A percentile compares a stretch with the other conserved stretches of the same genome.
Conservation (phyloP, 2,113 vertebrate species). For the Neolamprologus longior region DNA sequence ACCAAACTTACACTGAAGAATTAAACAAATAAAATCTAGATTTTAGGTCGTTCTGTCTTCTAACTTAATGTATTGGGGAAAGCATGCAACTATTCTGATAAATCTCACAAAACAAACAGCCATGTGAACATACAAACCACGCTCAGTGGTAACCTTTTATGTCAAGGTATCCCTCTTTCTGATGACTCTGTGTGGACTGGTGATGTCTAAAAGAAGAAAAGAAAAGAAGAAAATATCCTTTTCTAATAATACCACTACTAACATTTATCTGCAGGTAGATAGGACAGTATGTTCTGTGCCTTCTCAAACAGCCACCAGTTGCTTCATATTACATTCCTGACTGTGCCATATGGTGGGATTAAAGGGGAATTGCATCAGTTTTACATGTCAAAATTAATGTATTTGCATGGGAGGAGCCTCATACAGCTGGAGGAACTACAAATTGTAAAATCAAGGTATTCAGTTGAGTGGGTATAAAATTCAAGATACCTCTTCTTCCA, state of each 20-base stretch:
- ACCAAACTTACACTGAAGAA: not conserved
- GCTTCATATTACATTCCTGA: not conserved
- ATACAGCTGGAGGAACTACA: not conserved
- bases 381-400: not conserved
- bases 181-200: not conserved
- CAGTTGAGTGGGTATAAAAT: accelerated
- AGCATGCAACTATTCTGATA: not conserved
- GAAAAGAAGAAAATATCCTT: not conserved
- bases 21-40: not conserved
- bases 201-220: not conserved
- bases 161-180: not conserved
- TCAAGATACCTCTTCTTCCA: not conserved
- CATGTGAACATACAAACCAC: not conserved
- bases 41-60: not conserved
- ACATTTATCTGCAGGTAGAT: not conserved
- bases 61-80: not conserved
- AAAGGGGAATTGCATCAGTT: not conserved
- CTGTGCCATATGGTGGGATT: not conserved
- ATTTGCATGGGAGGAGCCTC: not conserved
- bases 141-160: not conserved
- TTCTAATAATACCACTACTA: not conserved
- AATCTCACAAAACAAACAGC: not conserved
- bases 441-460: not conserved
- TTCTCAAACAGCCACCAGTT: not conserved
- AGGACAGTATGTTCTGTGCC: not conserved